These are phyloP conservation scores for Noctua comes DNA, from an alignment of 2,888 invertebrate genomes.

Conservation along the genomic window DNA sequence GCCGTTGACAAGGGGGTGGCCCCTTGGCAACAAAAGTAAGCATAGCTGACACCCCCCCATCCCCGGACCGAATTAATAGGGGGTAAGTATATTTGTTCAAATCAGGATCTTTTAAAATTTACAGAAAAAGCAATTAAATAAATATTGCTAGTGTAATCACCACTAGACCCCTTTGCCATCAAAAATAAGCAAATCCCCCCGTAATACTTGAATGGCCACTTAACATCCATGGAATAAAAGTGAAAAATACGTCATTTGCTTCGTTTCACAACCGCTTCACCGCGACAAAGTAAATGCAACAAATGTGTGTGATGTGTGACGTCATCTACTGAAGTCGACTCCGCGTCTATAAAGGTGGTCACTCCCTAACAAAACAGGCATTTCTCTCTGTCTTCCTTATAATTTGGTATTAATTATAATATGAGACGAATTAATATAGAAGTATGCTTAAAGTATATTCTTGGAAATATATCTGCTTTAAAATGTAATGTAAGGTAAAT, in stretches of 20 bases:
- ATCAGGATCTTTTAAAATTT: no score
- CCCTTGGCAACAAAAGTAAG: not conserved
- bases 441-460: conserved; percentile 42
- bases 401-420: conserved; percentile 12
- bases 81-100: not conserved
- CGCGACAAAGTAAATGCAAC: not conserved
- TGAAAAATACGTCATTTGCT: not conserved
- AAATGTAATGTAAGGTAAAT: conserved; percentile 24
- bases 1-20: no score
- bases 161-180: not conserved
- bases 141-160: not conserved
- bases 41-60: not conserved
- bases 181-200: not conserved
- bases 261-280: not conserved
- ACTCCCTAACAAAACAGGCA: not conserved
- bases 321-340: not conserved
- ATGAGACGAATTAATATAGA: conserved; percentile 21
- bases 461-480: conserved; percentile 48
- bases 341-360: not conserved
- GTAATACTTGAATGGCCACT: not conserved
- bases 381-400: conserved; percentile 31
- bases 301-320: not conserved
- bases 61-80: not conserved
- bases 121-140: not conserved
- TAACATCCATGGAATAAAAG: not conserved